phyloP scores from a whole-genome alignment of 2,797 vertebrate species.

The Momotus momota region DNA sequence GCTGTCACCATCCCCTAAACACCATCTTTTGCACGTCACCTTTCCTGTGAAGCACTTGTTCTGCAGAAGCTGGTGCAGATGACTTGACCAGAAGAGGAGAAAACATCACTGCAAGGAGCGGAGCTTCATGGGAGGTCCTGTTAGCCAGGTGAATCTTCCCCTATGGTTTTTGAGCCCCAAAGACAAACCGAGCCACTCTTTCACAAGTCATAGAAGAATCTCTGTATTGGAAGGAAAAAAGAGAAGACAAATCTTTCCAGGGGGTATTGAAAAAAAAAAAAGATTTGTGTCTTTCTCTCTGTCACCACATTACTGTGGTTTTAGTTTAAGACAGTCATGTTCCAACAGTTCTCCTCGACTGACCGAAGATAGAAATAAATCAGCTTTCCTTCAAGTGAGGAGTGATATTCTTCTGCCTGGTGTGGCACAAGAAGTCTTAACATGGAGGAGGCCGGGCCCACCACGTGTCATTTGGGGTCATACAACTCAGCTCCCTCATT shows the following conservation, averaged over 20 bases:
- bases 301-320: background rate
- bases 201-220: background rate
- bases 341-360: background rate
- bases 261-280: background rate
- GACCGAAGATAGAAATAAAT: background rate
- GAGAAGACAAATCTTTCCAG: background rate
- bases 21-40: background rate
- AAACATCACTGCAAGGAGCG: background rate
- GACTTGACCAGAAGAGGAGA: background rate
- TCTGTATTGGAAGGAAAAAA: background rate
- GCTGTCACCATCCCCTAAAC: background rate
- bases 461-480: background rate
- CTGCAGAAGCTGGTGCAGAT: background rate
- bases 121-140: background rate
- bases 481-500: background rate
- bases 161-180: background rate
- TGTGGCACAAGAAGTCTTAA: background rate
- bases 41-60: background rate
- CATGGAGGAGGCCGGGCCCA: accelerated
- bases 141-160: background rate
- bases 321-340: background rate
- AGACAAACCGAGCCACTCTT: background rate
- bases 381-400: background rate
- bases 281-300: background rate
- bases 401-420: background rate